phyloP scores from a whole-genome alignment of 2,888 invertebrate genomes.

The Melieria omissa region DNA sequence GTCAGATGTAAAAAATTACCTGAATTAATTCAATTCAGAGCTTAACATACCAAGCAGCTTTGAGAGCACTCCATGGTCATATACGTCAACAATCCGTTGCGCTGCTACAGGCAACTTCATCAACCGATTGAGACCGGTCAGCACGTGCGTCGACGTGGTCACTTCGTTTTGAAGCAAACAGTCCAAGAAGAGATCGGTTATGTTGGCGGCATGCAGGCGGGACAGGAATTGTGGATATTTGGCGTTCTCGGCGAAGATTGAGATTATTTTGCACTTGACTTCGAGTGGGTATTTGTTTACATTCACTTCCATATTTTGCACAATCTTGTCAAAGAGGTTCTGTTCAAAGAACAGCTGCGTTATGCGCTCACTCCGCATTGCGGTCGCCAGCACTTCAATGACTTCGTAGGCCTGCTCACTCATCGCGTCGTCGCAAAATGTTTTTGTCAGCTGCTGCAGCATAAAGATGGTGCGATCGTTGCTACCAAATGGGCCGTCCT shows the following conservation, averaged over 20 bases:
- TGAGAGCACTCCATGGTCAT: conserved; percentile 33
- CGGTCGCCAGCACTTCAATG: conserved; percentile 54
- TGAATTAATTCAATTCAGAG: background rate
- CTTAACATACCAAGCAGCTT: background rate
- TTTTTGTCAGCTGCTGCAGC: conserved; percentile 53
- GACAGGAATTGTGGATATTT: conserved; percentile 48
- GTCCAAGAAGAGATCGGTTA: conserved; percentile 50
- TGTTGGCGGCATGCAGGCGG: conserved; percentile 48
- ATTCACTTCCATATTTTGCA: conserved; percentile 45
- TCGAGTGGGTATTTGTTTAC: conserved; percentile 37
- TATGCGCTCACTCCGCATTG: conserved; percentile 55
- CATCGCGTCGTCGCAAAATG: conserved; percentile 48
- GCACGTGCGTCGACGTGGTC: conserved; percentile 43
- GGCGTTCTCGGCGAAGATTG: conserved; percentile 55
- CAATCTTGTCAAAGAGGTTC: conserved; percentile 55
- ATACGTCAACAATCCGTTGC: conserved; percentile 48
- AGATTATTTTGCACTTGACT: conserved; percentile 49
- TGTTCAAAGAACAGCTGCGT: conserved; percentile 57
- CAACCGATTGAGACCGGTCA: conserved; percentile 55
- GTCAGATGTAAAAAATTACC: background rate
- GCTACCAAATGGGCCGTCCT: conserved; percentile 47
- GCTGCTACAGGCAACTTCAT: conserved; percentile 48
- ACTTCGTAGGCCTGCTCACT: conserved; percentile 47
- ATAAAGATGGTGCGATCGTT: conserved; percentile 46
- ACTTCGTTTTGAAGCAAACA: conserved; percentile 50